Evolutionary conservation across 2,113 vertebrate genomes (phyloP).

Genomic region (Hippopotamus amphibius): DNA sequence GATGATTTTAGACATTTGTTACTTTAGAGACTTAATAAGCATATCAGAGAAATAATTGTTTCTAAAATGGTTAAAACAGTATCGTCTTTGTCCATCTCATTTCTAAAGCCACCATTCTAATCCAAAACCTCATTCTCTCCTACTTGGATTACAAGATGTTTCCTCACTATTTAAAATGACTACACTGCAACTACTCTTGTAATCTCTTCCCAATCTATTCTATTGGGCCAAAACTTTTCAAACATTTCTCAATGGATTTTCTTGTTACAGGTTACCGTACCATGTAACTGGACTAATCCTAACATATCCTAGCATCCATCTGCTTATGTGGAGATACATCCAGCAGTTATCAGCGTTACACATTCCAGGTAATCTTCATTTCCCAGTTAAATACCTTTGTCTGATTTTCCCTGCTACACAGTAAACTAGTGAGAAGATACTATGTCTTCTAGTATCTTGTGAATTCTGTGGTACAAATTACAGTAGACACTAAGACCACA

Average conservation of each 20-base stretch:
- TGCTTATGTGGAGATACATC: neutral
- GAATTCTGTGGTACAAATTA: neutral
- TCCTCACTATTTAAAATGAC: neutral
- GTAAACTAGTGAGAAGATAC: neutral
- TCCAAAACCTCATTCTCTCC: neutral
- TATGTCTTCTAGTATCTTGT: neutral
- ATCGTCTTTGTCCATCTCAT: neutral
- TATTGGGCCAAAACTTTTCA: neutral
- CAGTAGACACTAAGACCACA: neutral
- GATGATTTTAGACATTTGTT: neutral
- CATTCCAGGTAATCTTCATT: neutral
- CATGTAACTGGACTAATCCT: neutral
- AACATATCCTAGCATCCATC: neutral
- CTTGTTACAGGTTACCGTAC: neutral
- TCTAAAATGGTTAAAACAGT: constrained; percentile 1
- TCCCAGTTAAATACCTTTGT: neutral
- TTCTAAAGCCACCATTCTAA: constrained; percentile 15
- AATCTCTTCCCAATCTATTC: neutral
- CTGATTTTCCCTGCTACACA: neutral
- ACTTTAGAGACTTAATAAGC: neutral
- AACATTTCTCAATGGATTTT: neutral
- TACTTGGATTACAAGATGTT: neutral
- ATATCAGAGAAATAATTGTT: neutral
- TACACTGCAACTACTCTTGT: neutral
- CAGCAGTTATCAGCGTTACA: neutral